Conservation (phyloP, 2,888 invertebrate genomes). For the Polyommatus icarus region DNA sequence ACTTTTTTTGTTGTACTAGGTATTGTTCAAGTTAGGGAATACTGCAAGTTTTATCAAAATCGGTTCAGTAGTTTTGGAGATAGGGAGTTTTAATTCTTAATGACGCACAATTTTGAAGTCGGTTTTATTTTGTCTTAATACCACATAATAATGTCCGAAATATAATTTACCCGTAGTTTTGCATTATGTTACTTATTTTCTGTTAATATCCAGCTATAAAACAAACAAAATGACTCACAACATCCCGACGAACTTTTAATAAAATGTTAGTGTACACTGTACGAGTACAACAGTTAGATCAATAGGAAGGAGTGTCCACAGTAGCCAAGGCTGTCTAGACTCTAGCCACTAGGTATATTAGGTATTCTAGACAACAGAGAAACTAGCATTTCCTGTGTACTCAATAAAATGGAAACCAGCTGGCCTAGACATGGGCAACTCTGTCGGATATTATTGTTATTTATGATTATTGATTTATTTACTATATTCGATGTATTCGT, state of each 20-base stretch:
- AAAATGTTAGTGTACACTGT: neutral
- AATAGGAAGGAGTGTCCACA: conserved; percentile 8
- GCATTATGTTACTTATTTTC: too few species aligned
- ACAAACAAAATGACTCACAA: neutral
- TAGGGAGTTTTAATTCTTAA: too few species aligned
- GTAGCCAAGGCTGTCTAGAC: neutral
- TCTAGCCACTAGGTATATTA: neutral
- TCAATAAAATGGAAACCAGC: conserved; percentile 9
- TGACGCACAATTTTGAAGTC: too few species aligned
- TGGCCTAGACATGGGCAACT: conserved; percentile 11
- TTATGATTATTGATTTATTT: conserved; percentile 8
- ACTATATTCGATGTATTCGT: neutral
- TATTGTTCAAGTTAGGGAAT: too few species aligned
- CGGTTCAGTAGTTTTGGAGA: too few species aligned
- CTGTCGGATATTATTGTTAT: conserved; percentile 9
- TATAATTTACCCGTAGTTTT: too few species aligned
- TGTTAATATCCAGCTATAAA: too few species aligned
- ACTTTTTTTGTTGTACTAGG: too few species aligned
- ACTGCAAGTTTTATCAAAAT: too few species aligned
- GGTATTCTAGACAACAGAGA: conserved; percentile 10
- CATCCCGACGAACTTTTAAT: neutral
- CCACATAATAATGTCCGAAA: too few species aligned
- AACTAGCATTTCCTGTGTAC: conserved; percentile 13
- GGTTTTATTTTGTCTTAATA: too few species aligned
- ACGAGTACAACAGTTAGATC: neutral